phyloP scores from a whole-genome alignment of 2,888 invertebrate genomes.

The Theretra japonica region DNA sequence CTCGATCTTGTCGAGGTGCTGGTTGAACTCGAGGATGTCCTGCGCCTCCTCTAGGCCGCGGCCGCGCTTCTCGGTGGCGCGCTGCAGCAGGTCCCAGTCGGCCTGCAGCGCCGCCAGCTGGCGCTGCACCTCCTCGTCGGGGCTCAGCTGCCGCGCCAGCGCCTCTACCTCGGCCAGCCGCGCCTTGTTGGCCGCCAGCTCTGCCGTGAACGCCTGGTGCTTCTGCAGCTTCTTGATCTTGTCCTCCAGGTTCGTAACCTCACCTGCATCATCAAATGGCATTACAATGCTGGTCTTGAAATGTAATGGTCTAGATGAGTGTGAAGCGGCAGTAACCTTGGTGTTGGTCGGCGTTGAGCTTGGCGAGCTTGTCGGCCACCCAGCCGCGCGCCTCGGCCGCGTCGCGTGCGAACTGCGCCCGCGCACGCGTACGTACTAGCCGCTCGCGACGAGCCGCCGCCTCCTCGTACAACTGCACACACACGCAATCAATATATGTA shows the following conservation, averaged over 20 bases:
- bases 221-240: slow-evolving; percentile 98
- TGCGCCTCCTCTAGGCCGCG: slow-evolving; percentile 98
- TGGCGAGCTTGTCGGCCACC: slow-evolving; percentile 96
- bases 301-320: not conserved
- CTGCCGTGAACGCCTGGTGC: slow-evolving; percentile 97
- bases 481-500: not conserved
- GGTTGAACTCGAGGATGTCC: slow-evolving; percentile 98
- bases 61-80: slow-evolving; percentile 87
- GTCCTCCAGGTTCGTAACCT: slow-evolving; percentile 94
- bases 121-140: slow-evolving; percentile 88
- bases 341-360: slow-evolving; percentile 91
- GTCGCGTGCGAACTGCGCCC: slow-evolving; percentile 96
- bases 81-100: slow-evolving; percentile 91
- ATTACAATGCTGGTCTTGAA: no score
- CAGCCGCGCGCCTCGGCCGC: slow-evolving; percentile 95
- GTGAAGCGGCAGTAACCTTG: slow-evolving; percentile 51
- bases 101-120: slow-evolving; percentile 88
- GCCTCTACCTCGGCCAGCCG: slow-evolving; percentile 92
- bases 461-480: slow-evolving; percentile 85
- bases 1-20: slow-evolving; percentile 97
- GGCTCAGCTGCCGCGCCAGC: slow-evolving; percentile 90
- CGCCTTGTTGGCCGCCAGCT: slow-evolving; percentile 93
- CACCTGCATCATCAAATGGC: slow-evolving; percentile 59
- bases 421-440: slow-evolving; percentile 91
- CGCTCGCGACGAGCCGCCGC: slow-evolving; percentile 87